Base-by-base conservation (phyloP, 2,113 vertebrate genomes). In the Bothrops jararaca region DNA sequence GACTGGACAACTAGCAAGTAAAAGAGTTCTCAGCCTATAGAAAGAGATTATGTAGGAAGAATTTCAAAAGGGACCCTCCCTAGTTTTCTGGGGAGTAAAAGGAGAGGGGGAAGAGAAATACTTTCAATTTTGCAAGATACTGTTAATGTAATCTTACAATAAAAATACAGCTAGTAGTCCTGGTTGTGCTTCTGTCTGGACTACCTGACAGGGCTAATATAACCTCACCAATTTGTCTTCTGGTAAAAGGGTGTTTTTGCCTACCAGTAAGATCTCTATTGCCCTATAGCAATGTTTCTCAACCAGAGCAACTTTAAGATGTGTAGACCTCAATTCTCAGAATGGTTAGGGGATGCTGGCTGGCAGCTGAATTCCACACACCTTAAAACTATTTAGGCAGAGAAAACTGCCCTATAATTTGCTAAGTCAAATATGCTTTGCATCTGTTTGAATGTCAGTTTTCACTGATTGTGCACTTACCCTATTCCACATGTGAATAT, bases 401-500 rank as follows among this genome's bases (percentile, higher is more conserved):
- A 80, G 34, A 39, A 42, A 80, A 42, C 7, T 80, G 12, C 20
- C 13, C 1, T 53, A 69, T 26, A 52, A 29, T 24, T 45, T 42
- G 50, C 22, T n/a, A 85, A 26, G 20, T 39, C 23, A 48, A 60
- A 64, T 88, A 86, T 42, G 12, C 48, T 53, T 29, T 42, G 13
- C 1, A 54, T 53, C 88, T 15, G 24, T 3, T 3, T 8, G 29
- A 54, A 23, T 26, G 22, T 39, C 15, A 29, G 12, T 13, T 60
- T 64, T 20, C 6, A 34, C 11, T 60, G 23, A 22, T 60, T 87
- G 13, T 12, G 2, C 69, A 91, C 98, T 97, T 95, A 99, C 98
- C 98, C 95, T 57, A 98, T 94, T 29, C 98, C 98, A 57, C 98
- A 99, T 94, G 97, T 97, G 95, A 99, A 99, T 94, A 99, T 95